Percentiles rank a stretch among this genome's conserved stretches.
Conservation (phyloP, 2,797 vertebrate genomes). For the Leptatherina wallacei region DNA sequence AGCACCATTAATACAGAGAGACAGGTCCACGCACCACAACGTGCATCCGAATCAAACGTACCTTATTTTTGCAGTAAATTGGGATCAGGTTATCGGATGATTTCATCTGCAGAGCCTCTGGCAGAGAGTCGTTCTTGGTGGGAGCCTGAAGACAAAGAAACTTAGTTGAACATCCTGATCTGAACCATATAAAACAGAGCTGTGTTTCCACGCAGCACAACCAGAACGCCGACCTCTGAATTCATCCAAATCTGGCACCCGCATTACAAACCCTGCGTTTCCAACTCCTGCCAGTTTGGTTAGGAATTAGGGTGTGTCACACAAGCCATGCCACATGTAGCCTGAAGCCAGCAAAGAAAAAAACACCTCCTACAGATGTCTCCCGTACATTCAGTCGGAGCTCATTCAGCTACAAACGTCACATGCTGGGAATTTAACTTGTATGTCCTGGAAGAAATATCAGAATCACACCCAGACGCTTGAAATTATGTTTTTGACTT, state of each 20-base stretch:
- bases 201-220: neutral
- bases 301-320: neutral
- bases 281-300: neutral
- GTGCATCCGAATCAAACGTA: constrained; percentile 53
- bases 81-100: constrained; percentile 83
- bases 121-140: constrained; percentile 71
- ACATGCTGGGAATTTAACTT: neutral
- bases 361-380: neutral
- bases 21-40: too few species aligned
- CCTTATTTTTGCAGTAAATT: constrained; percentile 90
- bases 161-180: neutral
- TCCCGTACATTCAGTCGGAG: neutral
- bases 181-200: neutral
- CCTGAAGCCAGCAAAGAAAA: neutral
- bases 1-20: neutral
- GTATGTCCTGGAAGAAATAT: neutral
- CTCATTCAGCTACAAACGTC: neutral
- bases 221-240: neutral
- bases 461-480: neutral
- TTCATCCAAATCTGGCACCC: neutral
- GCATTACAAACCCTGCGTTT: neutral
- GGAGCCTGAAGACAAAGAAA: constrained; percentile 81
- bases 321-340: neutral
- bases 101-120: constrained; percentile 56
- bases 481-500: neutral